Percentiles rank a stretch among this genome's conserved stretches.
Evolutionary conservation across 2,888 invertebrate genomes (phyloP).

Genomic region (Lasioglossum villosulum): DNA sequence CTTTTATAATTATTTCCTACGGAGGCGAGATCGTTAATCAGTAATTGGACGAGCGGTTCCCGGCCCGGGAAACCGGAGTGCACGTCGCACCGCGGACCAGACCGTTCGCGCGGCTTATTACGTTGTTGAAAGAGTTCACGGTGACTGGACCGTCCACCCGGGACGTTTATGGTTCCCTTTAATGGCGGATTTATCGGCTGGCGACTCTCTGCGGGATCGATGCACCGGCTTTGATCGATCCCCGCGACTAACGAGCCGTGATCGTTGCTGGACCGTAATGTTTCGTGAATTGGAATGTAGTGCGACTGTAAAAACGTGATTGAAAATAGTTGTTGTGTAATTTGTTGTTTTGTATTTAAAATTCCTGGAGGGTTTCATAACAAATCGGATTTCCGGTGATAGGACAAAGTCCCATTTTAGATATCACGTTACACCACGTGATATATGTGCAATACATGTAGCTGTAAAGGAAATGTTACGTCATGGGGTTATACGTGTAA

Average conservation of each 20-base stretch:
- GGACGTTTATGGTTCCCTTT: constrained; percentile 57
- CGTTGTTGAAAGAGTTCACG: constrained; percentile 60
- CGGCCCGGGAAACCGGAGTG: constrained; percentile 65
- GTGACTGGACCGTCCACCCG: constrained; percentile 30
- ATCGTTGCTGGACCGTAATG: neutral
- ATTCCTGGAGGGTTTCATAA: neutral
- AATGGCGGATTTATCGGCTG: constrained; percentile 49
- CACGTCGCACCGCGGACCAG: constrained; percentile 26
- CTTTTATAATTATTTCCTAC: constrained; percentile 76
- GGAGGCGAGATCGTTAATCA: constrained; percentile 75
- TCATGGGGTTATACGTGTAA: too few species aligned
- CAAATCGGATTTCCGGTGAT: neutral
- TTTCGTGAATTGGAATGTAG: neutral
- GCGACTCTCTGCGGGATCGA: neutral
- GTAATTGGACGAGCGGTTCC: constrained; percentile 74
- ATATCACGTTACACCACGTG: too few species aligned
- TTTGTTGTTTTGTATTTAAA: neutral
- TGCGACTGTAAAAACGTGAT: neutral
- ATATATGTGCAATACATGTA: too few species aligned
- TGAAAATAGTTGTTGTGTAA: neutral
- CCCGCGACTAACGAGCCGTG: neutral
- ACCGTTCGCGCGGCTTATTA: constrained; percentile 55
- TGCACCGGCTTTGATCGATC: neutral
- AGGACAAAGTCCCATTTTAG: neutral
- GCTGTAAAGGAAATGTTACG: too few species aligned